These are phyloP conservation scores for Benthosema pterotum DNA, from an alignment of 2,797 vertebrate genomes.

Conservation along the genomic window DNA sequence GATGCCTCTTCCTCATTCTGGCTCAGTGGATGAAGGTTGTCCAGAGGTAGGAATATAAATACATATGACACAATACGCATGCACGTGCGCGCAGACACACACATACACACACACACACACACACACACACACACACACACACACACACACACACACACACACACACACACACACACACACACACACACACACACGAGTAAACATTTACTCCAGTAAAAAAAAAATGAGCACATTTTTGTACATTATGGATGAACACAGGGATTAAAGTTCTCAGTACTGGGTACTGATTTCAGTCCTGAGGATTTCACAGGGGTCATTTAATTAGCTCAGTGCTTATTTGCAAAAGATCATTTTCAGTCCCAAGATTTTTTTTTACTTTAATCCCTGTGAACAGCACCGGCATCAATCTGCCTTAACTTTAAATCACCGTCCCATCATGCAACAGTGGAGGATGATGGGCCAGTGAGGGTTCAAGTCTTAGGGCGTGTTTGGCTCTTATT, in stretches of 20 bases:
- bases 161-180: conserved; percentile 3
- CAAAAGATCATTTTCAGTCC: too few species aligned
- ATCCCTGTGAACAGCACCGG: too few species aligned
- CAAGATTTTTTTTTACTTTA: too few species aligned
- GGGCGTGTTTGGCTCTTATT: conserved; percentile 25
- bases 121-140: neutral
- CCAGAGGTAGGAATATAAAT: conserved; percentile 78
- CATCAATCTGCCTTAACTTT: conserved; percentile 10
- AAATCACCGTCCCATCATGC: conserved; percentile 24
- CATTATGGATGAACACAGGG: too few species aligned
- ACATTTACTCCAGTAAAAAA: too few species aligned
- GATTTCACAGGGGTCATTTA: too few species aligned
- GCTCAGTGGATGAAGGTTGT: conserved; percentile 81
- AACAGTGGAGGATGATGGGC: conserved; percentile 36
- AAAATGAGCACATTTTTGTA: too few species aligned
- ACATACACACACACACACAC: conserved; percentile 12
- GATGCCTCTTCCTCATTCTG: conserved; percentile 35
- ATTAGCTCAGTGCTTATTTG: too few species aligned
- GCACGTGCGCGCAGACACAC: conserved; percentile 4
- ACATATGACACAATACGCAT: conserved; percentile 7
- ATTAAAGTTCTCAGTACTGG: too few species aligned
- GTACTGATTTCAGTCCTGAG: too few species aligned
- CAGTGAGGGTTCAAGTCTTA: conserved; percentile 41
- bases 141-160: conserved; percentile 7
- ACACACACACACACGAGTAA: conserved; percentile 1